Evolutionary conservation across 2,888 invertebrate genomes (phyloP).

Genomic region (Plusia festucae): DNA sequence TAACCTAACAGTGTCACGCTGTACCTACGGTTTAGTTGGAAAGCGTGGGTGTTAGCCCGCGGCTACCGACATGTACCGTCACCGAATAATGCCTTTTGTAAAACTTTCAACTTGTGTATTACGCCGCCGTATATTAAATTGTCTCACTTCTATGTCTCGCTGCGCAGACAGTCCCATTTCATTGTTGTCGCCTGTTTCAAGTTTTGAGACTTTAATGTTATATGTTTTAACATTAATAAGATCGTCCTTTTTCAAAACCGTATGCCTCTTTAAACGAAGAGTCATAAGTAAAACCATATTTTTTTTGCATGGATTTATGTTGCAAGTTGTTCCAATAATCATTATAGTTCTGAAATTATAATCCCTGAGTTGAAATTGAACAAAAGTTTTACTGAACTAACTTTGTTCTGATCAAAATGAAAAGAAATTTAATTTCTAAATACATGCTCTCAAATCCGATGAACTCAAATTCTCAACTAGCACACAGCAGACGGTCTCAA

Average conservation of each 20-base stretch:
- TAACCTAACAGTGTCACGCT: slow-evolving; percentile 42
- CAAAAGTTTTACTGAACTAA: no score
- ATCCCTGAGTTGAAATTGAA: no score
- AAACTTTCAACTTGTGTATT: slow-evolving; percentile 58
- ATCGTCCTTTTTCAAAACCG: background rate
- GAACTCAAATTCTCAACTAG: background rate
- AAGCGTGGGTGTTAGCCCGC: slow-evolving; percentile 41
- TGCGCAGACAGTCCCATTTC: slow-evolving; percentile 51
- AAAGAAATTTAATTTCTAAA: background rate
- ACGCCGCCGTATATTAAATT: slow-evolving; percentile 57
- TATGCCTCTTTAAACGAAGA: no score
- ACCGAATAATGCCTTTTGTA: slow-evolving; percentile 63
- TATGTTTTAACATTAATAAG: slow-evolving; percentile 6
- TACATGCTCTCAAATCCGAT: background rate
- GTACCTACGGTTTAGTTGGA: slow-evolving; percentile 50
- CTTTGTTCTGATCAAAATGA: background rate
- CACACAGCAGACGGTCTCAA: background rate
- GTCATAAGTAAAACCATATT: no score
- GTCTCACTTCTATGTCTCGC: slow-evolving; percentile 43
- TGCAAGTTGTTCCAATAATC: background rate
- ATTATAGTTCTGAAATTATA: no score
- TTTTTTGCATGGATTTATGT: no score
- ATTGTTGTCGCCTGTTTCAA: slow-evolving; percentile 44
- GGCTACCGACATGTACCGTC: slow-evolving; percentile 48
- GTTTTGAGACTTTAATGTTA: slow-evolving; percentile 16